Base-by-base conservation (phyloP, 2,113 vertebrate genomes). In the Cinclus mexicanus region DNA sequence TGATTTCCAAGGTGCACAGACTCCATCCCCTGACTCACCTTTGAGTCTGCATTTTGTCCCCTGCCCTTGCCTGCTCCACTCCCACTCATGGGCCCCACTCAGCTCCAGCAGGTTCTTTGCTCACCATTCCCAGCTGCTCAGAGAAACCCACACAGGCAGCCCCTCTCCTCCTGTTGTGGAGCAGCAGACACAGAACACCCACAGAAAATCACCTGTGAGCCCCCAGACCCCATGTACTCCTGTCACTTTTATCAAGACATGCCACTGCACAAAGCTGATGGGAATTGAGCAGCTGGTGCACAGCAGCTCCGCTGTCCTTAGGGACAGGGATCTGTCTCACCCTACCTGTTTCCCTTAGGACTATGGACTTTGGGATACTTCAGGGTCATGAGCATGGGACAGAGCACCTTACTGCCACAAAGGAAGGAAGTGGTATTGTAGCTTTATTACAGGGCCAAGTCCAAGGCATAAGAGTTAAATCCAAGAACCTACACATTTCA, bases 171-270 rank as follows among this genome's bases (percentile, higher is more conserved):
- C 67, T 39, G 42, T 8, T 23, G 31, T 44, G 61, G 76, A 57
- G 47, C 16, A 78, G 46, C 21, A 47, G 28, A 12, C 22, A 53
- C 22, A 67, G 0, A 74, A 1, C 3, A 63, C 8, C 4, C 53
- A 25, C 17, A 39, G 55, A 70, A 83, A 70, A 70, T 28, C 35
- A 31, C 21, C 37, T 25, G 10, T 5, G 23, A 71, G 37, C 26
- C 33, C 4, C n/a, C 21, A 49, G 59, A 52, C 4, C 52, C 12
- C 21, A 3, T 0, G 2, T 13, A 18, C 2, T 15, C 7, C 25
- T 57, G 42, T 7, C 37, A 28, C 18, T 39, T 79, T 4, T 19
- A 18, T 25, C 16, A 23, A 10, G 8, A 4, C 11, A 1, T 2
- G 11, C 12, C 63, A 59, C 22, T 39, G n/a, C 24, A 47, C 31